phyloP scores from a whole-genome alignment of 2,797 vertebrate species.

The Clangula hyemalis region DNA sequence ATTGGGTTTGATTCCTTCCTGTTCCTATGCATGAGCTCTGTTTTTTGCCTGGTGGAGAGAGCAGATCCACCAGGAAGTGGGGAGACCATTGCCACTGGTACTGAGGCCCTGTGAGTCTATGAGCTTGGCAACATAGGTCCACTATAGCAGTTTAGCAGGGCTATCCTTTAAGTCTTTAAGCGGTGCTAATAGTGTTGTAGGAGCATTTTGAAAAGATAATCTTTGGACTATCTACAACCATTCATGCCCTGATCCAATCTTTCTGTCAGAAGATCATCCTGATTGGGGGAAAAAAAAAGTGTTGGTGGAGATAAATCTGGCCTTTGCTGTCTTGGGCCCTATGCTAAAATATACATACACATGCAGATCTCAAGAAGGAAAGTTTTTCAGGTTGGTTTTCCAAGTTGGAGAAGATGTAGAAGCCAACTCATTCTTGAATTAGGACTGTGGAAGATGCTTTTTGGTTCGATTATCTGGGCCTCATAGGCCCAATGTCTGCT shows the following conservation, averaged over 20 bases:
- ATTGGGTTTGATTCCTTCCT: not conserved
- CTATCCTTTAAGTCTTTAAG: not conserved
- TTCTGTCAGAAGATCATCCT: not conserved
- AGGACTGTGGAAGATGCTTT: not conserved
- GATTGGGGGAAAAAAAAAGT: fast-evolving
- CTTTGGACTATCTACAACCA: not conserved
- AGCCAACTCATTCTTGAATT: not conserved
- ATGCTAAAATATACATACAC: not conserved
- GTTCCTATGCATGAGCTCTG: not conserved
- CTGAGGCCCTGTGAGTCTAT: not conserved
- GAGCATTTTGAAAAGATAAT: not conserved
- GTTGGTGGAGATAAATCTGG: not conserved
- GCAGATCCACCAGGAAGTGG: not conserved
- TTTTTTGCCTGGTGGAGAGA: not conserved
- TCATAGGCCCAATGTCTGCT: not conserved
- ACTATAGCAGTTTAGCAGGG: not conserved
- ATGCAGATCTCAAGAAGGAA: not conserved
- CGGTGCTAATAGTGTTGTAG: not conserved
- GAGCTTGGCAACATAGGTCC: not conserved
- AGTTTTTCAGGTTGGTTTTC: not conserved
- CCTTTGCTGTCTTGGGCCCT: not conserved
- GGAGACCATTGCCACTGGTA: not conserved
- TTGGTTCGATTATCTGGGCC: not conserved
- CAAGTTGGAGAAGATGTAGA: not conserved
- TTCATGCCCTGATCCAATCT: not conserved